phyloP scores from a whole-genome alignment of 1,140 invertebrate species.

The Cotesia vestalis region DNA sequence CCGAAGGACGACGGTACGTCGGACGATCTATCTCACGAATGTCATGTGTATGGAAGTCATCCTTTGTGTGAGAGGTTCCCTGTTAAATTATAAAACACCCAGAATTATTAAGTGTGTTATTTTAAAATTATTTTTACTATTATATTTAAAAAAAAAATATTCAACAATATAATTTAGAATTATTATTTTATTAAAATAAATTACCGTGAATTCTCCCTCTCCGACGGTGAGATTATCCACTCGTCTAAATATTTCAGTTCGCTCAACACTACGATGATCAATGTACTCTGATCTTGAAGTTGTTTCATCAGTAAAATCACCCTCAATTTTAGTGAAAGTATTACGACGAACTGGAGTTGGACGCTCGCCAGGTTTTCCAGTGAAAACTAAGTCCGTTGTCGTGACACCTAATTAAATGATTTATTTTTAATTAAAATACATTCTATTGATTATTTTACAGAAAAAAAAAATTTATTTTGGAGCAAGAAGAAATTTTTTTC shows the following conservation, averaged over 20 bases:
- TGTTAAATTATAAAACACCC: constrained; percentile 41
- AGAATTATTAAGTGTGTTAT: no score
- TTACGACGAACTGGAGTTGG: constrained; percentile 78
- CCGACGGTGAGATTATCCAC: constrained; percentile 74
- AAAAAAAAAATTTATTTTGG: no score
- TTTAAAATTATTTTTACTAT: no score
- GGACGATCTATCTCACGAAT: constrained; percentile 55
- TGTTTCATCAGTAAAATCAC: constrained; percentile 75
- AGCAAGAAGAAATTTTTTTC: no score
- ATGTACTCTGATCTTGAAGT: constrained; percentile 74
- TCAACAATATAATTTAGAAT: neutral
- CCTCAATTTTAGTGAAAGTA: constrained; percentile 83
- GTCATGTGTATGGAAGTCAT: constrained; percentile 63
- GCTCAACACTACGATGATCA: constrained; percentile 68
- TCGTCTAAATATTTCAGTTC: constrained; percentile 70
- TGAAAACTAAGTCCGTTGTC: constrained; percentile 73
- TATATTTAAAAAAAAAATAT: no score
- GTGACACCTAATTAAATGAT: constrained; percentile 67
- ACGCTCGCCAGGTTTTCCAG: constrained; percentile 71
- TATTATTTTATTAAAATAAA: no score
- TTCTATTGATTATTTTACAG: neutral
- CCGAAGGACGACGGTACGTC: constrained; percentile 46
- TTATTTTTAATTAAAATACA: constrained; percentile 16
- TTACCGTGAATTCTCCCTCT: constrained; percentile 67
- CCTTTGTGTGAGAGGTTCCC: constrained; percentile 63